Evolutionary conservation across 2,888 invertebrate species (phyloP).

Genomic region (Leptopilina myrica): DNA sequence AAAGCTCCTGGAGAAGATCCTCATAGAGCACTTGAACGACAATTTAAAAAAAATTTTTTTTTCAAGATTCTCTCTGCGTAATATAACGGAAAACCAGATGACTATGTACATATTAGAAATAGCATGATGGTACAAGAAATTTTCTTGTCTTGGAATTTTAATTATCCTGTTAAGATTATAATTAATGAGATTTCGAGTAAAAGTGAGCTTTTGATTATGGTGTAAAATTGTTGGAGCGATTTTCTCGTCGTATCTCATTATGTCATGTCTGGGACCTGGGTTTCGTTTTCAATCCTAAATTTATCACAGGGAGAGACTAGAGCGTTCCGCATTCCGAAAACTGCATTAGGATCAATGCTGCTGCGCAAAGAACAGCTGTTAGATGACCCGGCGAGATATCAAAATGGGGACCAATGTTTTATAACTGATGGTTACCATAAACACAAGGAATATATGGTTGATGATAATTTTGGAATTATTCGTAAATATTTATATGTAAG

Average conservation of each 20-base stretch:
- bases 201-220: conserved; percentile 19
- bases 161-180: neutral
- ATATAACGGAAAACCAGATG: neutral
- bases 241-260: conserved; percentile 24
- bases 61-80: neutral
- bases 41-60: too few species aligned
- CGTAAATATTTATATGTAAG: too few species aligned
- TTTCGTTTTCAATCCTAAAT: conserved; percentile 35
- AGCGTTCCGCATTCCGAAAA: conserved; percentile 39
- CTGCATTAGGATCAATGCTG: conserved; percentile 40
- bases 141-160: neutral
- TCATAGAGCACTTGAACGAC: conserved; percentile 15
- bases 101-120: conserved; percentile 12
- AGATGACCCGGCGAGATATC: conserved; percentile 38
- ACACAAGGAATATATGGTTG: neutral
- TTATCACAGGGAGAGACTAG: conserved; percentile 32
- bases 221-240: conserved; percentile 10
- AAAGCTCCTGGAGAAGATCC: conserved; percentile 23
- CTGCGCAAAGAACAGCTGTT: conserved; percentile 41
- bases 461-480: conserved; percentile 8
- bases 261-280: conserved; percentile 28
- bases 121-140: conserved; percentile 14
- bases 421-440: conserved; percentile 24
- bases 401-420: conserved; percentile 31
- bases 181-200: neutral